Evolutionary conservation across 2,888 invertebrate species (phyloP).

Genomic region (Mechanitis mazaeus): DNA sequence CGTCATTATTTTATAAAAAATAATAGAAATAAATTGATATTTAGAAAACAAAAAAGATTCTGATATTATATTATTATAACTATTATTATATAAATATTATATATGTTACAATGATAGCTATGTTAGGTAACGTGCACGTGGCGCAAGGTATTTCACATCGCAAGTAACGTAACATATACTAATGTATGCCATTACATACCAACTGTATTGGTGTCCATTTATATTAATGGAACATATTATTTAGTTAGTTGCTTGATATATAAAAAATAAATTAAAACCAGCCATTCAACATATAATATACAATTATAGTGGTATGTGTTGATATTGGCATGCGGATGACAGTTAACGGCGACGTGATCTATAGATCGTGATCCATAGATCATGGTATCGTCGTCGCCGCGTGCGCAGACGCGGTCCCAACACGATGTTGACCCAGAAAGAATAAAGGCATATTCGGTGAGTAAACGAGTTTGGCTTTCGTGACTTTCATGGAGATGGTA

Average conservation of each 20-base stretch:
- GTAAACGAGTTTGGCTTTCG: conserved; percentile 36
- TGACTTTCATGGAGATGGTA: neutral
- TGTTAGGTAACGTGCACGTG: too few species aligned
- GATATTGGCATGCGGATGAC: conserved; percentile 17
- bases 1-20: too few species aligned
- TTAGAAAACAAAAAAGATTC: too few species aligned
- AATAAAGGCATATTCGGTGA: conserved; percentile 71
- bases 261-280: conserved; percentile 1
- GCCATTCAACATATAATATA: conserved; percentile 9
- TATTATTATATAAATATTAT: too few species aligned
- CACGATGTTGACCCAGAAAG: conserved; percentile 71
- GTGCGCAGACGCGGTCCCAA: conserved; percentile 65
- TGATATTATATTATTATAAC: too few species aligned
- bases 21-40: too few species aligned
- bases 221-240: neutral
- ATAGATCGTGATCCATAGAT: conserved; percentile 64
- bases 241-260: neutral
- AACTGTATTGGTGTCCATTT: too few species aligned
- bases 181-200: too few species aligned
- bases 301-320: conserved; percentile 16
- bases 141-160: too few species aligned
- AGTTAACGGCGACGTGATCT: conserved; percentile 34
- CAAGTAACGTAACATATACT: too few species aligned
- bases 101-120: too few species aligned
- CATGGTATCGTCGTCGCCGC: conserved; percentile 75